phyloP scores from a whole-genome alignment of 2,113 vertebrate species.

The Muntiacus reevesi region DNA sequence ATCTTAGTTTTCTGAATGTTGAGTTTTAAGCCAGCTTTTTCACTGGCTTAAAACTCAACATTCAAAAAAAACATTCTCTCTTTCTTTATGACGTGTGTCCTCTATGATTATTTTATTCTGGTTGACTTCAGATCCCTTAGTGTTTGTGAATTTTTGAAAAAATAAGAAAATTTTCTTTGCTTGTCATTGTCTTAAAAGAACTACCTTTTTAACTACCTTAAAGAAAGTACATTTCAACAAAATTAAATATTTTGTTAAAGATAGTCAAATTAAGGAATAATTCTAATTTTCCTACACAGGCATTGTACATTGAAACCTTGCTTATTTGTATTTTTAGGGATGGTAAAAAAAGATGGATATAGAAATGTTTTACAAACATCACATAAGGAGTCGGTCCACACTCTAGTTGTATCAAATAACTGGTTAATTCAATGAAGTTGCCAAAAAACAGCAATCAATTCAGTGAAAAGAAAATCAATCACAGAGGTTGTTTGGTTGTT shows the following conservation, averaged over 20 bases:
- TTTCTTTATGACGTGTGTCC: background rate
- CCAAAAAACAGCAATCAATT: constrained; percentile 74
- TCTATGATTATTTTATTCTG: background rate
- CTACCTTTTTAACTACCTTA: background rate
- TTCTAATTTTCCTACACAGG: background rate
- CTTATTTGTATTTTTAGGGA: background rate
- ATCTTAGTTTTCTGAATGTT: background rate
- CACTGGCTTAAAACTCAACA: background rate
- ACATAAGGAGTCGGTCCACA: background rate
- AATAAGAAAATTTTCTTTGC: background rate
- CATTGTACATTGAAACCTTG: background rate
- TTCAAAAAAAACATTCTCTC: background rate
- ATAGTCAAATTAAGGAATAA: background rate
- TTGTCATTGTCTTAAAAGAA: background rate
- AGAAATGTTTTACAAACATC: background rate
- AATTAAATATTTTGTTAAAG: constrained; percentile 28
- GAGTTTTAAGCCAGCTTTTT: background rate
- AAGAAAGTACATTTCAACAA: background rate
- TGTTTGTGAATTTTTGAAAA: background rate
- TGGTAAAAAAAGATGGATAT: background rate
- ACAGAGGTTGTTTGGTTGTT: constrained; percentile 63
- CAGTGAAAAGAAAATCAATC: constrained; percentile 70
- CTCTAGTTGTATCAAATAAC: constrained; percentile 47
- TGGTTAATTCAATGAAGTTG: constrained; percentile 63
- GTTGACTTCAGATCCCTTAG: background rate